Evolutionary conservation across 37 sponge, comb jelly and placozoan species (phyloP), one percentile per base, ranked within the genome.

Genomic region (Spongia lamella): DNA sequence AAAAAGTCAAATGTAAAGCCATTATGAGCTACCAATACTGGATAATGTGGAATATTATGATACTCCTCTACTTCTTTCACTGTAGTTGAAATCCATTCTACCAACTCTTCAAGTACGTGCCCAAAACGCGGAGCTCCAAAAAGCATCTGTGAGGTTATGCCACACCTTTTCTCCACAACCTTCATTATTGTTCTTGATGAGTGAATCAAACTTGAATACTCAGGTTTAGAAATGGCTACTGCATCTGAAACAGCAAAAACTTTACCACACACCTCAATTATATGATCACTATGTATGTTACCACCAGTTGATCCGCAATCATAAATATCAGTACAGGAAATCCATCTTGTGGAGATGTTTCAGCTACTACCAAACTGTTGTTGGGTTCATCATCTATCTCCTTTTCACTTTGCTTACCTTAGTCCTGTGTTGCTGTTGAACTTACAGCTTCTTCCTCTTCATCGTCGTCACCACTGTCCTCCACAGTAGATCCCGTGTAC

Each of bases 1-100:
- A 5, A 43, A 43, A 79, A 78, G 50, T 85, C 86, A 53, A 79
- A 85, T 2, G 20, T 22, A n/a, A 64, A 85, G 37, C 86, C 86
- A 63, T 79, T 85, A 61, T 85, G 79, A 39, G 86, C 79, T 16
- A 79, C 86, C 7, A 85, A 57, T 56, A 85, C 79, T 78, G 81
- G 81, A 49, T 72, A 53, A 63, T 71, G 65, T n/a, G 53, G 36
- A 21, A 32, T 34, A 21, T 31, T 52, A 30, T 51, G 31, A 36
- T 19, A 26, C 20, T 39, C 20, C 0, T 16, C 21, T 11, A 63
- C 63, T 26, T 71, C 56, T 9, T 66, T 17, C 1, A 40, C 66
- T 11, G 59, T 73, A 31, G 16, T 66, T 60, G 36, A 14, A 17
- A 82, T 22, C 83, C 83, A 82, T 50, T 67, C 21, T 26, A 82